Evolutionary conservation across 2,113 vertebrate species (phyloP).

Genomic region (Oryzias curvinotus): DNA sequence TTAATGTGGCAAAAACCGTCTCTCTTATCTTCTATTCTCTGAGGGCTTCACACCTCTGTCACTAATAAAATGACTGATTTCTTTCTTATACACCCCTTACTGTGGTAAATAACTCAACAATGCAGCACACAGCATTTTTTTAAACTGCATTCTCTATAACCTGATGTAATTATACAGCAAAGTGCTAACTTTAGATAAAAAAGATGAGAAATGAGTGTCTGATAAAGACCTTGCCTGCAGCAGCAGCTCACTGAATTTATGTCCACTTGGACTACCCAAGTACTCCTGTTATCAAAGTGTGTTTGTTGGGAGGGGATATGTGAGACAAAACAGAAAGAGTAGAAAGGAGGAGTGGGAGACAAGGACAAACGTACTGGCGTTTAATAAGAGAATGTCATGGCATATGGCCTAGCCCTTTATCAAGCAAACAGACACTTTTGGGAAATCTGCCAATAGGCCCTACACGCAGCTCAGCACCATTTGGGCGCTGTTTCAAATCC

Average conservation of each 20-base stretch:
- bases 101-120: constrained; percentile 50
- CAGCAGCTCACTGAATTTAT: constrained; percentile 66
- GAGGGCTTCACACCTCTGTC: constrained; percentile 12
- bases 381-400: constrained; percentile 74
- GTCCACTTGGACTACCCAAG: constrained; percentile 50
- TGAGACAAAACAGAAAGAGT: constrained; percentile 13
- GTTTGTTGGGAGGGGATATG: constrained; percentile 20
- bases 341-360: constrained; percentile 28
- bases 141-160: constrained; percentile 48
- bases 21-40: constrained; percentile 25
- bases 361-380: constrained; percentile 69
- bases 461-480: constrained; percentile 54
- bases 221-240: constrained; percentile 78
- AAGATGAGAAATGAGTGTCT: constrained; percentile 71
- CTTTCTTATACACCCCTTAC: constrained; percentile 12
- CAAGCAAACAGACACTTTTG: constrained; percentile 53
- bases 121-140: constrained; percentile 17
- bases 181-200: constrained; percentile 73
- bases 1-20: constrained; percentile 52
- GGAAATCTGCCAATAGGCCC: constrained; percentile 58
- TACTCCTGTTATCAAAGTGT: constrained; percentile 9
- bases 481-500: constrained; percentile 35
- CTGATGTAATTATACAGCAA: constrained; percentile 62
- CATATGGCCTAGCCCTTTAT: constrained; percentile 62
- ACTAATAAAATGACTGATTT: constrained; percentile 34